Conservation (phyloP, 2,888 invertebrate genomes). For the Escarpia spicata region DNA sequence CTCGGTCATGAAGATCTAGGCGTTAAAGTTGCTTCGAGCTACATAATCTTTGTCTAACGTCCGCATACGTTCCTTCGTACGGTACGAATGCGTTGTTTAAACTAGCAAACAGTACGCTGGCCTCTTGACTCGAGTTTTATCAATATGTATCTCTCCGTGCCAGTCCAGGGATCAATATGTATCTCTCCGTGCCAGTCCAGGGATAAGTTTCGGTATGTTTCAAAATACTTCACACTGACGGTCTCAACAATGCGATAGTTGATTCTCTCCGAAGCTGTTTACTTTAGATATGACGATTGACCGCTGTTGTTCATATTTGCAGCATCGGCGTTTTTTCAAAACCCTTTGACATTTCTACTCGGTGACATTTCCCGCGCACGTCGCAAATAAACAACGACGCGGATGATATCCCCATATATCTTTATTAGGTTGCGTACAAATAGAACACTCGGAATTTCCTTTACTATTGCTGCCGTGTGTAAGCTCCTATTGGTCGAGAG, state of each 20-base stretch:
- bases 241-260: background rate
- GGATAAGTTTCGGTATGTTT: too few relatives aligned
- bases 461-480: background rate
- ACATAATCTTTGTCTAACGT: too few relatives aligned
- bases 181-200: too few relatives aligned
- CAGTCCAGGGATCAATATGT: too few relatives aligned
- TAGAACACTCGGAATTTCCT: background rate
- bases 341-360: background rate
- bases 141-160: too few relatives aligned
- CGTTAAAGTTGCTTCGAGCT: too few relatives aligned
- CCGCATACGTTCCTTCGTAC: too few relatives aligned
- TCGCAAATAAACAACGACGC: background rate
- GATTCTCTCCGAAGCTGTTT: background rate
- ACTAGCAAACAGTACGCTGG: too few relatives aligned
- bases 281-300: background rate
- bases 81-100: too few relatives aligned
- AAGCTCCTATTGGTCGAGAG: background rate
- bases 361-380: background rate
- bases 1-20: too few relatives aligned
- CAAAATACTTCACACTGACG: background rate
- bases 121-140: too few relatives aligned
- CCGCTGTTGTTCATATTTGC: background rate
- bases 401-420: background rate
- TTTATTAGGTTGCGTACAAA: background rate
- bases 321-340: too few relatives aligned